Base-by-base conservation (phyloP, 2,113 vertebrate genomes). In the Albula glossodonta region DNA sequence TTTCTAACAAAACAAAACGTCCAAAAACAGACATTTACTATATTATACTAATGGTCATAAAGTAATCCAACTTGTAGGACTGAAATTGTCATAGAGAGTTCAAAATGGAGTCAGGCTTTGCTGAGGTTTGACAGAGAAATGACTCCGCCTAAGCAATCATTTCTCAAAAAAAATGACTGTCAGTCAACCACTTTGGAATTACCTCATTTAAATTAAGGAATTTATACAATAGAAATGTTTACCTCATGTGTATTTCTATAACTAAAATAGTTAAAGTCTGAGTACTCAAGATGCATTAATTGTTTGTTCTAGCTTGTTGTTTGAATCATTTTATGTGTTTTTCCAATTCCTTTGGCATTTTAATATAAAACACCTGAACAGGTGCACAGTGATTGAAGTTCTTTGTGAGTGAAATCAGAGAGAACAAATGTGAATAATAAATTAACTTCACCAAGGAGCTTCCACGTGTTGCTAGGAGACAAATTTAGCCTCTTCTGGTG, bases 401-500 rank as follows among this genome's bases (percentile, higher is more conserved):
- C n/a, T 74, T 8, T 31, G 70, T 10, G 22, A n/a, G 70, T 15
- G 10, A 12, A 19, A 63, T 63, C 60, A 19, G 60, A 10, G n/a
- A 8, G 3, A 74, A 31, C 70, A 74, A 11, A 9, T 22, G 10
- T 74, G n/a, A 74, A 31, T 31, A 31, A 25, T n/a, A 74, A 8
- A 74, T n/a, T 79, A 25, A 85, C 63, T 25, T 79, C n/a, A 13
- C 17, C 2, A n/a, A 22, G 49, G 60, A n/a, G 41, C 7, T 53
- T 48, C 77, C 84, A 49, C 2, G 51, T 56, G 85, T 86, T 85
- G 85, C 80, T 50, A 74, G 80, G 85, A 51, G 63, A 82, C 80
- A 81, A n/a, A 81, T 25, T 25, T 7, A 81, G 78, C 15, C 80
- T 63, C 11, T 66, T 8, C 3, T 5, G 2, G 79, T 86, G 57